These are phyloP conservation scores for Synanthedon myopaeformis DNA, from an alignment of 2,888 invertebrate species.

Conservation along the genomic window DNA sequence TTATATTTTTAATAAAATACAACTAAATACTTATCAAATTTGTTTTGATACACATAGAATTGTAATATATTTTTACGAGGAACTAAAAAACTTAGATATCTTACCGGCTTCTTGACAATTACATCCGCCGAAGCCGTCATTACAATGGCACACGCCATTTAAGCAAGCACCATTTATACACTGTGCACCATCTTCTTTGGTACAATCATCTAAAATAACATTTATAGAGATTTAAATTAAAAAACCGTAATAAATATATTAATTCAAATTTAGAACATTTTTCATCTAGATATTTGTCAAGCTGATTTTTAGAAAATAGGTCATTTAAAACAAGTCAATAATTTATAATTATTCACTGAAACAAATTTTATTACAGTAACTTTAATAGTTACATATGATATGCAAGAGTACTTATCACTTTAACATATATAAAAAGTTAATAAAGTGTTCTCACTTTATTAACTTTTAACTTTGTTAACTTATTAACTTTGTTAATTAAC, in stretches of 20 bases:
- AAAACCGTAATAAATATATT: background rate
- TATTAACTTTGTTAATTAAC: too few species aligned
- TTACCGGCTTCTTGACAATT: slow-evolving; percentile 93
- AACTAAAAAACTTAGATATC: slow-evolving; percentile 8
- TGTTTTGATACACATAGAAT: too few species aligned
- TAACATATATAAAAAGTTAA: background rate
- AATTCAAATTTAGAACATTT: too few species aligned
- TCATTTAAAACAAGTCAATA: too few species aligned
- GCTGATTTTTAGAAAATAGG: background rate
- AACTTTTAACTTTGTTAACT: too few species aligned
- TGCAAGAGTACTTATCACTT: background rate
- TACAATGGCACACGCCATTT: slow-evolving; percentile 94
- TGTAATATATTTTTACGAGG: too few species aligned
- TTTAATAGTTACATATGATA: background rate
- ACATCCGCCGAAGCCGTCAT: slow-evolving; percentile 94
- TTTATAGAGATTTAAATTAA: background rate
- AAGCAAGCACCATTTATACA: slow-evolving; percentile 95
- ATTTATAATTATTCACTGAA: background rate
- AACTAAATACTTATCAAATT: too few species aligned
- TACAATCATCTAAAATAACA: slow-evolving; percentile 83
- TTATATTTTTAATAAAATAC: too few species aligned
- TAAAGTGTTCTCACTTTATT: too few species aligned
- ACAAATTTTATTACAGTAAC: background rate
- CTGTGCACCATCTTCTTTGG: slow-evolving; percentile 88
- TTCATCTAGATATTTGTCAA: too few species aligned